Evolutionary conservation across 2,888 invertebrate species (phyloP).

Genomic region (Ophonus ardosiacus): DNA sequence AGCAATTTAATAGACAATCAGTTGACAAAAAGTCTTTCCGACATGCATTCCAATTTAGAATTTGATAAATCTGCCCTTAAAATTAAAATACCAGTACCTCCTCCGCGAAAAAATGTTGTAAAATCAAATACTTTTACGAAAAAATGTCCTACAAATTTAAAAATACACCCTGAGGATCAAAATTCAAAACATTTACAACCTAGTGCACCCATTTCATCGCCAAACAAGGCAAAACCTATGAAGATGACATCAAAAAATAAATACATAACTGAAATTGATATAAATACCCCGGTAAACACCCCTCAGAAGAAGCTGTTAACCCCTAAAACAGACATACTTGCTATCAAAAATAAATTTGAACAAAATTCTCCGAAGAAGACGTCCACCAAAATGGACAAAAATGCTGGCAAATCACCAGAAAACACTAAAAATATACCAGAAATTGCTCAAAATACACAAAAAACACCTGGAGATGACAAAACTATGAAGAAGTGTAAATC

Average conservation of each 20-base stretch:
- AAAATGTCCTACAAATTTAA: conserved; percentile 28
- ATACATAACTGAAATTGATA: conserved; percentile 44
- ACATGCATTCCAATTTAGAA: conserved; percentile 76
- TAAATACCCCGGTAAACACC: background rate
- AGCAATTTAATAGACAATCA: conserved; percentile 54
- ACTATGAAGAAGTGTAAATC: conserved; percentile 19
- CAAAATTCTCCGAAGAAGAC: conserved; percentile 22
- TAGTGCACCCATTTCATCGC: conserved; percentile 16
- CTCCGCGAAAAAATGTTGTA: conserved; percentile 32
- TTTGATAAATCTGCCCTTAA: conserved; percentile 24
- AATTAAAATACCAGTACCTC: conserved; percentile 40
- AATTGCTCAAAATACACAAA: conserved; percentile 1
- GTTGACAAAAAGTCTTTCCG: conserved; percentile 80
- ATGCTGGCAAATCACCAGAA: background rate
- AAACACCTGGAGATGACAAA: background rate
- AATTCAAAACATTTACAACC: conserved; percentile 7
- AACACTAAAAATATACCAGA: conserved; percentile 22
- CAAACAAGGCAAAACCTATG: background rate
- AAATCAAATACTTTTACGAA: conserved; percentile 54
- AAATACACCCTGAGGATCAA: background rate
- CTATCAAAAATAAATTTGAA: conserved; percentile 32
- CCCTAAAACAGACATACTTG: background rate
- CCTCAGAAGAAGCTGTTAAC: background rate
- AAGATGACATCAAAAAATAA: conserved; percentile 46
- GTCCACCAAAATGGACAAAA: background rate